Conservation (phyloP, 2,113 vertebrate species). For the Amazona guildingii region DNA sequence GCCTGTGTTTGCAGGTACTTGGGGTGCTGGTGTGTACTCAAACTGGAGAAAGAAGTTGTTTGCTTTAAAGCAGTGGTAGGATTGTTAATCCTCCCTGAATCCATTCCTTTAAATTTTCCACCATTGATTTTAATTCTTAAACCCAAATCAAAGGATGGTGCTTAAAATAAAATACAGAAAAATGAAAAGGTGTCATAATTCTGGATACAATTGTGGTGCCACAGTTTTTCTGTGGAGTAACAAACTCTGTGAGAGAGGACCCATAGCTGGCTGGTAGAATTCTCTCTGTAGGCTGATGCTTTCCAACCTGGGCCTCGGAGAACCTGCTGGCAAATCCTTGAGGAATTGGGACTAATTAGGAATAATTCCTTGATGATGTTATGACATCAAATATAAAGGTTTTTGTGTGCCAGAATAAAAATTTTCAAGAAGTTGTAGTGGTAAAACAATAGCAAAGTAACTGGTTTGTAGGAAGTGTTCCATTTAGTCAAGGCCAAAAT, state of each 20-base stretch:
- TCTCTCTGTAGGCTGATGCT: not conserved
- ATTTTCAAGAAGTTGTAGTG: not conserved
- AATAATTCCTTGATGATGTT: not conserved
- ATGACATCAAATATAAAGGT: not conserved
- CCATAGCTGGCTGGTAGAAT: not conserved
- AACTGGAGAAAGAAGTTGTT: not conserved
- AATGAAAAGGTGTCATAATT: not conserved
- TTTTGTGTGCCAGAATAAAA: not conserved
- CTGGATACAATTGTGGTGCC: rapidly evolving
- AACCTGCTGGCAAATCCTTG: not conserved
- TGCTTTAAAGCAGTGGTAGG: not conserved
- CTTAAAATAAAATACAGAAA: not conserved
- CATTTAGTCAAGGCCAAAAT: not conserved
- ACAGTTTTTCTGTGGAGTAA: not conserved
- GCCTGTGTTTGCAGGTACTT: not conserved
- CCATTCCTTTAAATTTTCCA: not conserved
- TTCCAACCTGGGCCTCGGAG: not conserved
- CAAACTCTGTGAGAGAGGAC: not conserved
- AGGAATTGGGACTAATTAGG: not conserved
- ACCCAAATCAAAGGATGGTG: not conserved
- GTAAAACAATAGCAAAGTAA: not conserved
- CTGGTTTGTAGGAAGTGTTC: not conserved
- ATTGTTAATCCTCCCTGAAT: not conserved
- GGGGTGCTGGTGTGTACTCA: not conserved
- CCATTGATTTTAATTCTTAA: not conserved